Evolutionary conservation across 2,797 vertebrate species (phyloP).

Genomic region (Choloepus didactylus): DNA sequence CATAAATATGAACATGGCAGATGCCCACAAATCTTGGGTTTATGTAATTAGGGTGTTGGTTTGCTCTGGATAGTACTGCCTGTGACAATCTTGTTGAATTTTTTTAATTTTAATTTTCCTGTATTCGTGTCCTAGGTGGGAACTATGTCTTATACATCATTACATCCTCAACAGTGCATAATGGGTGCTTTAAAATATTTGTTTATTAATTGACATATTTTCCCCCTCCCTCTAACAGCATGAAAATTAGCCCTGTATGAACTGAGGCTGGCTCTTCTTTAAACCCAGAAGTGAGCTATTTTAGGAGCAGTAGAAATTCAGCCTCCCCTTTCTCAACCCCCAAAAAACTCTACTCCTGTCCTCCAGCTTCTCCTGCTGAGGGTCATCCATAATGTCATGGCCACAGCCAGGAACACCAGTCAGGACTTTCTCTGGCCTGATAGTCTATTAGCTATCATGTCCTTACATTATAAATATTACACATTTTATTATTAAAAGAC

Average conservation of each 20-base stretch:
- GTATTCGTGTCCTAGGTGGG: not conserved
- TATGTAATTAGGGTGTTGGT: not conserved
- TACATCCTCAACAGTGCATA: not conserved
- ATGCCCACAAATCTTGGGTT: not conserved
- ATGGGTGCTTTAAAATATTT: not conserved
- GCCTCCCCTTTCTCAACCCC: not conserved
- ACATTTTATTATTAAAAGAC: slow-evolving; percentile 58
- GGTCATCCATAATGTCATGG: not conserved
- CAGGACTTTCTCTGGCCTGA: not conserved
- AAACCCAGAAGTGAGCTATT: slow-evolving; percentile 22
- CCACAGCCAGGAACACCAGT: not conserved
- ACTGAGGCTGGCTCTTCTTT: not conserved
- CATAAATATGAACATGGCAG: not conserved
- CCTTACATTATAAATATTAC: slow-evolving; percentile 60
- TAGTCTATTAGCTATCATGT: not conserved
- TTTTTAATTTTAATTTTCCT: slow-evolving; percentile 54
- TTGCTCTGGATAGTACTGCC: not conserved
- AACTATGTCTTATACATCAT: not conserved
- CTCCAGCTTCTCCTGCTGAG: not conserved
- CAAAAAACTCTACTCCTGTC: not conserved
- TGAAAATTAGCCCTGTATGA: not conserved
- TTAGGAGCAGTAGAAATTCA: not conserved
- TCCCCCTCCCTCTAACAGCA: not conserved
- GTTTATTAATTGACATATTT: not conserved
- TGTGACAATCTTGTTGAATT: not conserved